phyloP scores from a whole-genome alignment of 2,113 vertebrate genomes.

The Alectura lathami region DNA sequence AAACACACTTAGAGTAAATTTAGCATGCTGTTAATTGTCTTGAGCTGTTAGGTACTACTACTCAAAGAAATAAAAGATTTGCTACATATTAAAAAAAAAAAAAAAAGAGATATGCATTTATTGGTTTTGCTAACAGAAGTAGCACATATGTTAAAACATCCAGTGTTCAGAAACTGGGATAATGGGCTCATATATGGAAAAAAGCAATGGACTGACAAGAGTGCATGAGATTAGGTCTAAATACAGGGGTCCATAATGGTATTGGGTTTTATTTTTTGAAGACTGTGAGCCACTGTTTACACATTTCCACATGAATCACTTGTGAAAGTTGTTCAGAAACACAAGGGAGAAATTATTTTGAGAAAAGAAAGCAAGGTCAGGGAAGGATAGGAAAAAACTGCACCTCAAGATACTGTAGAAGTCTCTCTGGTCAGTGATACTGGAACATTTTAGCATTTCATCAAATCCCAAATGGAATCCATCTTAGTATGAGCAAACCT shows the following conservation, averaged over 20 bases:
- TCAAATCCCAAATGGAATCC: slow-evolving; percentile 45
- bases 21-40: not conserved
- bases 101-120: not conserved
- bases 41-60: not conserved
- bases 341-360: slow-evolving; percentile 5
- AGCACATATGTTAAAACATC: not conserved
- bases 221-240: not conserved
- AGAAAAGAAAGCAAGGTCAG: slow-evolving; percentile 44
- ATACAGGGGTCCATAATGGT: not conserved
- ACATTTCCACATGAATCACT: not conserved
- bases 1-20: not conserved
- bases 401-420: not conserved
- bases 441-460: slow-evolving; percentile 39
- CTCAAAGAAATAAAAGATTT: not conserved
- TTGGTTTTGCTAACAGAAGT: not conserved
- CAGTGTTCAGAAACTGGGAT: not conserved
- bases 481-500: slow-evolving; percentile 50
- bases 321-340: not conserved
- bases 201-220: not conserved
- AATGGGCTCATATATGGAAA: not conserved
- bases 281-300: not conserved
- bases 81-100: not conserved
- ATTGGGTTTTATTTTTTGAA: not conserved
- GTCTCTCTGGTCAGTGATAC: not conserved
- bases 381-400: not conserved